Evolutionary conservation across 1,140 invertebrate genomes (phyloP).

Genomic region (Harlomillsia oculata): DNA sequence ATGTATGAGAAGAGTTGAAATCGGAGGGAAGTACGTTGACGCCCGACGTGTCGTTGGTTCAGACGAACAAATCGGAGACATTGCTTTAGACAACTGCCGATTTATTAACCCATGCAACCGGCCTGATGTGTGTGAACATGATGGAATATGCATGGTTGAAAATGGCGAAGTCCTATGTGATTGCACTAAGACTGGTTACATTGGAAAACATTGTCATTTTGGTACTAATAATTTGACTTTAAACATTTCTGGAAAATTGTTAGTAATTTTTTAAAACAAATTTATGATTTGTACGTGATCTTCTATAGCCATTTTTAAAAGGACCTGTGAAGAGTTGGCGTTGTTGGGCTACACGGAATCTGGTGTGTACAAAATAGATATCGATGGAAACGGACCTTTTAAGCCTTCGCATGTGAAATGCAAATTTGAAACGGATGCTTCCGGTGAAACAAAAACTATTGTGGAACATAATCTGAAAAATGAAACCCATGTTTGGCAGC

Average conservation of each 20-base stretch:
- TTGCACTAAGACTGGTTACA: slow-evolving; percentile 72
- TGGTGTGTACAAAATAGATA: slow-evolving; percentile 79
- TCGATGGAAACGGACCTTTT: slow-evolving; percentile 83
- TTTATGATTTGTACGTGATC: slow-evolving; percentile 6
- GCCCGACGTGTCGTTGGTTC: slow-evolving; percentile 70
- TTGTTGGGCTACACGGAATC: slow-evolving; percentile 70
- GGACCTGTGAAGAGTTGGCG: slow-evolving; percentile 84
- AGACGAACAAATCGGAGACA: slow-evolving; percentile 67
- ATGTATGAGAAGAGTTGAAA: slow-evolving; percentile 75
- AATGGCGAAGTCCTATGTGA: slow-evolving; percentile 79
- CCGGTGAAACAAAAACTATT: slow-evolving; percentile 77
- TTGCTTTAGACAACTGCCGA: slow-evolving; percentile 80
- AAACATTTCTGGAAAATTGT: neutral
- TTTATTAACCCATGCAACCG: slow-evolving; percentile 79
- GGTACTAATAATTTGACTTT: slow-evolving; percentile 41
- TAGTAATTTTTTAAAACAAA: slow-evolving; percentile 9
- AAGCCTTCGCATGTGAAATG: slow-evolving; percentile 82
- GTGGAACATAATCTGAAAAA: slow-evolving; percentile 85
- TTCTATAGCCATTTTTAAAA: slow-evolving; percentile 61
- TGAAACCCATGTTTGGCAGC: slow-evolving; percentile 50
- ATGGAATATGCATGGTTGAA: slow-evolving; percentile 75
- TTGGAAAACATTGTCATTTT: slow-evolving; percentile 88
- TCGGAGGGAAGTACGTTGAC: slow-evolving; percentile 65
- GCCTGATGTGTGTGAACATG: slow-evolving; percentile 83
- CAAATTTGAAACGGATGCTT: slow-evolving; percentile 67